phyloP scores from a whole-genome alignment of 2,888 invertebrate species.

The Subacronicta megacephala region DNA sequence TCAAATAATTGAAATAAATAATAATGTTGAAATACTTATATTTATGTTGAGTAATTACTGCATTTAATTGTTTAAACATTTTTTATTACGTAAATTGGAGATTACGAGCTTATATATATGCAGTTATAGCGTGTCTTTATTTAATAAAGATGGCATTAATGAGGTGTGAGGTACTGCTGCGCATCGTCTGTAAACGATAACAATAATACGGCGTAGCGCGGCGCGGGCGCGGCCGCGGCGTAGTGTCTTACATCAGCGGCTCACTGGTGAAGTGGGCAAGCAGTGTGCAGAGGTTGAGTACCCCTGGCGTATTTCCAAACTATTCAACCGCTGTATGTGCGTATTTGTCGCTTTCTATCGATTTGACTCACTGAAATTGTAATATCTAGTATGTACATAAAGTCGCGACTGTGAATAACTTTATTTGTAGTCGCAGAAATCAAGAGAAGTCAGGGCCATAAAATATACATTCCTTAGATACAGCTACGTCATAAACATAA shows the following conservation, averaged over 20 bases:
- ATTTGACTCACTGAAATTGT: conserved; percentile 81
- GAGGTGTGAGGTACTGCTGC: not conserved
- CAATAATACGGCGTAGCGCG: conserved; percentile 23
- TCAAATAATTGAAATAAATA: too few species aligned
- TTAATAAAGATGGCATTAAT: conserved; percentile 23
- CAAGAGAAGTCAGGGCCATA: conserved; percentile 8
- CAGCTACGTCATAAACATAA: conserved; percentile 35
- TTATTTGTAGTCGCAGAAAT: conserved; percentile 8
- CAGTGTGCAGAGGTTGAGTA: conserved; percentile 71
- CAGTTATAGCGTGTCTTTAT: conserved; percentile 10
- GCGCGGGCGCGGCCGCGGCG: too few species aligned
- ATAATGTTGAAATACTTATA: conserved; percentile 1
- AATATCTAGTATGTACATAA: conserved; percentile 70
- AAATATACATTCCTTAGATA: conserved; percentile 17
- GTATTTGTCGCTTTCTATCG: conserved; percentile 79
- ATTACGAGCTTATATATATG: not conserved
- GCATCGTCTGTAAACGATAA: conserved; percentile 22
- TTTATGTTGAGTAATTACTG: not conserved
- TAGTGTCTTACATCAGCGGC: conserved; percentile 56
- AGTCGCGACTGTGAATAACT: conserved; percentile 14
- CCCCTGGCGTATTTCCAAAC: conserved; percentile 80
- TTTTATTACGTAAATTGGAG: conserved; percentile 11
- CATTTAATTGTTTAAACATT: conserved; percentile 2
- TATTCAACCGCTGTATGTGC: conserved; percentile 62
- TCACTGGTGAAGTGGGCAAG: conserved; percentile 66